Conservation (phyloP, 2,113 vertebrate species). For the Stegostoma tigrinum region DNA sequence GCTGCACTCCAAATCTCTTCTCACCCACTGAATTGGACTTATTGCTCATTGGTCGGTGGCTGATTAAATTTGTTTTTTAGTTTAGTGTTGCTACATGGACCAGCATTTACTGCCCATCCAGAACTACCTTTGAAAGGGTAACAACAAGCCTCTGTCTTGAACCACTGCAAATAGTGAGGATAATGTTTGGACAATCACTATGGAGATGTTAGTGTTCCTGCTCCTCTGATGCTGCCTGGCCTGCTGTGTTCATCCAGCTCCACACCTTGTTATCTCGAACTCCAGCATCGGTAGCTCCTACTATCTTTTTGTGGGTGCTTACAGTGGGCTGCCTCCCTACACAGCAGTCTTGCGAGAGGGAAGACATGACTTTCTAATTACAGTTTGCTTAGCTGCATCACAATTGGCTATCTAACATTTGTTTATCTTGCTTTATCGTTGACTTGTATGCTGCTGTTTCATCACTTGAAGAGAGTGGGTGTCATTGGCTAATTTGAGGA, state of each 20-base stretch:
- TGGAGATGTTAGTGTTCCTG: background rate
- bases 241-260: too few relatives aligned
- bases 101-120: background rate
- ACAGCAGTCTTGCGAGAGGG: background rate
- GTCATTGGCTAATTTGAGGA: background rate
- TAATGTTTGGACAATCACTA: background rate
- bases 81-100: background rate
- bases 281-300: too few relatives aligned
- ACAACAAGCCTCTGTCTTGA: background rate
- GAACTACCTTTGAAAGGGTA: background rate
- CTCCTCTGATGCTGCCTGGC: too few relatives aligned
- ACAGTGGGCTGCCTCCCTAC: background rate
- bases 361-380: background rate
- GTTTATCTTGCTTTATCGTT: background rate
- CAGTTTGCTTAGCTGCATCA: background rate
- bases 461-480: background rate
- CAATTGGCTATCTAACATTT: background rate
- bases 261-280: too few relatives aligned
- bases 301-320: background rate
- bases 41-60: background rate
- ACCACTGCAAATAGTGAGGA: background rate
- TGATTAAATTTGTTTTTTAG: background rate
- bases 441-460: background rate
- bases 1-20: background rate
- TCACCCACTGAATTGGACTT: background rate